These are phyloP conservation scores for Scaptomyza montana DNA, from an alignment of 1,140 invertebrate genomes.

Conservation along the genomic window DNA sequence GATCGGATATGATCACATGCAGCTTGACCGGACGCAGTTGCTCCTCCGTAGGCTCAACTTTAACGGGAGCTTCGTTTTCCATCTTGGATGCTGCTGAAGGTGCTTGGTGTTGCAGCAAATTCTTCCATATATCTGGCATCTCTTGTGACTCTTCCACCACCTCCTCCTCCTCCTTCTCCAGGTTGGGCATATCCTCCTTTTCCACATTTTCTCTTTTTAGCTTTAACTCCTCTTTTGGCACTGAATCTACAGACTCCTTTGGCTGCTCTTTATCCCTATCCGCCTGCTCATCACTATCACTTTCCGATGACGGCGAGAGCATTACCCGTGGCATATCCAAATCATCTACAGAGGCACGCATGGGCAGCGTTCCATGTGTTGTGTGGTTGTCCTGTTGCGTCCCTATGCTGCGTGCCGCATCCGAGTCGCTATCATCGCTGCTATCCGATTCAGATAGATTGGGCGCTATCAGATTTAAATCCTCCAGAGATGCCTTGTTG, in stretches of 20 bases:
- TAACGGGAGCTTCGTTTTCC: slow-evolving; percentile 84
- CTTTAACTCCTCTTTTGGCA: slow-evolving; percentile 13
- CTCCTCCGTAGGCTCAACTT: slow-evolving; percentile 30
- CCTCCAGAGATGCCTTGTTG: slow-evolving; percentile 85
- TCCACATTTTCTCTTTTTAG: background rate
- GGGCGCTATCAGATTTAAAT: slow-evolving; percentile 89
- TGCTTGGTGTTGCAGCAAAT: slow-evolving; percentile 85
- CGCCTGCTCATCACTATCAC: slow-evolving; percentile 62
- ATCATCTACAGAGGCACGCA: slow-evolving; percentile 59
- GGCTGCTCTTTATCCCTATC: slow-evolving; percentile 39
- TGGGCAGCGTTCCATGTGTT: slow-evolving; percentile 43
- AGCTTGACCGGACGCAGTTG: slow-evolving; percentile 71
- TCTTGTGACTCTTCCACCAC: slow-evolving; percentile 55
- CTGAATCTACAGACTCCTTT: background rate
- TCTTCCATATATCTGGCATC: slow-evolving; percentile 92
- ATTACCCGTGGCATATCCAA: slow-evolving; percentile 69
- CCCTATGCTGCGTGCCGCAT: slow-evolving; percentile 34
- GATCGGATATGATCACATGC: slow-evolving; percentile 87
- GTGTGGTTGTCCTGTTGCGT: slow-evolving; percentile 21
- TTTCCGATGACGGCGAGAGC: slow-evolving; percentile 71
- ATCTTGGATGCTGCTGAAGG: slow-evolving; percentile 63
- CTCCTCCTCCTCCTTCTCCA: slow-evolving; percentile 1
- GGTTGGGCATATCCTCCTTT: slow-evolving; percentile 21
- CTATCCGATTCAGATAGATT: slow-evolving; percentile 92
- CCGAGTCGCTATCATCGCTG: slow-evolving; percentile 89